Conservation (phyloP, 2,888 invertebrate genomes). For the Clistopyga incitator region DNA sequence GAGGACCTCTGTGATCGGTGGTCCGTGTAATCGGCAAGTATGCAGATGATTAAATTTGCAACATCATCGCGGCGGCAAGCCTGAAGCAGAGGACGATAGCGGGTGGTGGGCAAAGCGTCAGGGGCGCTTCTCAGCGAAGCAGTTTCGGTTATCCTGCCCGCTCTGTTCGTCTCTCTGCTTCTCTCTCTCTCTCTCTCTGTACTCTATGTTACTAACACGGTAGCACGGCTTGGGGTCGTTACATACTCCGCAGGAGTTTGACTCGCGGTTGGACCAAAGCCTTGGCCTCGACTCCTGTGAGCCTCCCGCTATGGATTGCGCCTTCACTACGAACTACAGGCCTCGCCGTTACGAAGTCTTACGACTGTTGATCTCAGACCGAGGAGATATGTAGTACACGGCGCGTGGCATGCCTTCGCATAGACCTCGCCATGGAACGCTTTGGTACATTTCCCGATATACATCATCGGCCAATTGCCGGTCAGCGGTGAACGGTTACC, state of each 20-base stretch:
- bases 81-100: conserved; percentile 73
- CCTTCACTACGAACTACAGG: conserved; percentile 17
- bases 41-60: conserved; percentile 85
- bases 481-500: not conserved
- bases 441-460: conserved; percentile 44
- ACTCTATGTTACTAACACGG: conserved; percentile 38
- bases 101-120: conserved; percentile 60
- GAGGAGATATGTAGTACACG: conserved; percentile 34
- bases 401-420: conserved; percentile 16
- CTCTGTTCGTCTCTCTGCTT: conserved; percentile 44
- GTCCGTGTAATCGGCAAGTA: conserved; percentile 84
- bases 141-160: conserved; percentile 46
- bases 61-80: conserved; percentile 83
- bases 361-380: conserved; percentile 46
- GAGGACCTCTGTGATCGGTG: conserved; percentile 83
- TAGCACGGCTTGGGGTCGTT: conserved; percentile 70
- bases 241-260: conserved; percentile 76
- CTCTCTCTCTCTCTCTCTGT: conserved; percentile 34
- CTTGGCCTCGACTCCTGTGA: conserved; percentile 46
- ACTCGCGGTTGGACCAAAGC: conserved; percentile 79
- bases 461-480: conserved; percentile 26
- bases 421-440: conserved; percentile 21
- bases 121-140: conserved; percentile 46
- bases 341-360: conserved; percentile 52
- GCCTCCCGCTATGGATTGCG: conserved; percentile 18